Conservation (phyloP, 2,888 invertebrate species). For the Papilio protenor region DNA sequence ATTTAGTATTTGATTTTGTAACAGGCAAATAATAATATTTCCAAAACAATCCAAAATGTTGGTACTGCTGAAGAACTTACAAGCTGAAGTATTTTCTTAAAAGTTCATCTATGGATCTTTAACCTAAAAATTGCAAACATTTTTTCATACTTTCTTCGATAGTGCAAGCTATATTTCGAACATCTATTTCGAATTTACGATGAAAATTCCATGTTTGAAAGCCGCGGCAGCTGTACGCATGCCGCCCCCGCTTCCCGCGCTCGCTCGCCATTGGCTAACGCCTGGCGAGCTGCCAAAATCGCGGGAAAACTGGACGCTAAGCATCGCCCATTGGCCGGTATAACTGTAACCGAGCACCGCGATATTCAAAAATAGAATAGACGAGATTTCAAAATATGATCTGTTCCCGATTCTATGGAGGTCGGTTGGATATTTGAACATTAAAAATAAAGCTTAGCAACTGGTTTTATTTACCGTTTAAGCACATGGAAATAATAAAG, state of each 20-base stretch:
- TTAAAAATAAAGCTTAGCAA: slow-evolving; percentile 6
- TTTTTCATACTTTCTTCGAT: background rate
- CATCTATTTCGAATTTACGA: slow-evolving; percentile 5
- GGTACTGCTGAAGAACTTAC: too few relatives aligned
- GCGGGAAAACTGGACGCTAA: slow-evolving; percentile 72
- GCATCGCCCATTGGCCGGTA: slow-evolving; percentile 69
- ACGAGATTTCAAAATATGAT: slow-evolving; percentile 62
- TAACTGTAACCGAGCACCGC: slow-evolving; percentile 81
- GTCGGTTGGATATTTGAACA: slow-evolving; percentile 30
- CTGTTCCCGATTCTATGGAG: slow-evolving; percentile 47
- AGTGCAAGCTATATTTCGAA: background rate
- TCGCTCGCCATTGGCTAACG: slow-evolving; percentile 69
- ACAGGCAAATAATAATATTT: too few relatives aligned
- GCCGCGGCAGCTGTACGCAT: slow-evolving; percentile 53
- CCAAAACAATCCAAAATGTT: too few relatives aligned
- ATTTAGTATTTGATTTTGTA: too few relatives aligned
- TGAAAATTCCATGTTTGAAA: slow-evolving; percentile 54
- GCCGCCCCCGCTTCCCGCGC: slow-evolving; percentile 70
- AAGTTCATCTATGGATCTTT: too few relatives aligned
- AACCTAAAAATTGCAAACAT: too few relatives aligned
- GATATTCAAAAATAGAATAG: slow-evolving; percentile 82
- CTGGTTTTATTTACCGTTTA: background rate
- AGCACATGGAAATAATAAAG: background rate
- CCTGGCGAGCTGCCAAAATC: slow-evolving; percentile 78
- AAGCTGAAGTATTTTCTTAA: too few relatives aligned